These are phyloP conservation scores for Sus cebifrons DNA, from an alignment of 2,797 vertebrate species.

Conservation along the genomic window DNA sequence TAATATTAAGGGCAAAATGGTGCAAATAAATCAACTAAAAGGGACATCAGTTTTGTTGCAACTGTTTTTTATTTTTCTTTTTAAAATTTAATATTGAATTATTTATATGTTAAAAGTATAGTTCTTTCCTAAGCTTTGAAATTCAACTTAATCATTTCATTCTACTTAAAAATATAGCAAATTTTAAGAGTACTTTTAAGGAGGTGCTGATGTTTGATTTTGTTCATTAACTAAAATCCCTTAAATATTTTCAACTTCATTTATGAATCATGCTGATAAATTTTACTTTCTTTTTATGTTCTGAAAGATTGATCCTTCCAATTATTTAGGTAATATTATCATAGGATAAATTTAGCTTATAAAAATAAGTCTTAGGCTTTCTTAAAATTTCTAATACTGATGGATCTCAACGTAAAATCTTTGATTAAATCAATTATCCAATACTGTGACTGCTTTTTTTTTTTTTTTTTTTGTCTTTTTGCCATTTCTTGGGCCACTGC, in stretches of 20 bases:
- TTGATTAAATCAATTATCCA: background rate
- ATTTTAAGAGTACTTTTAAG: constrained; percentile 50
- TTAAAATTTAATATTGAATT: background rate
- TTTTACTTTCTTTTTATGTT: background rate
- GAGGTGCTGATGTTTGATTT: constrained; percentile 4
- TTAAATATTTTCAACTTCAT: constrained; percentile 1
- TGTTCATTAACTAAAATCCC: background rate
- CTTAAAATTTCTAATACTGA: background rate
- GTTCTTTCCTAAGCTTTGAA: constrained; percentile 42
- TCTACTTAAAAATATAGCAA: background rate
- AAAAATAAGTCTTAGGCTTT: background rate
- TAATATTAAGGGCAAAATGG: background rate
- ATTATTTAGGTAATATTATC: background rate
- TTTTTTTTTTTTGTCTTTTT: background rate
- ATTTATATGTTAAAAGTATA: background rate
- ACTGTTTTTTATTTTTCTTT: background rate
- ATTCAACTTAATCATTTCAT: constrained; percentile 42
- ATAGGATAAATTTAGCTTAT: constrained; percentile 13
- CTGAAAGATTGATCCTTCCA: background rate
- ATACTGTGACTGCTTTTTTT: background rate
- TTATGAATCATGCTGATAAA: background rate
- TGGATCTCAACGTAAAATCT: constrained; percentile 29
- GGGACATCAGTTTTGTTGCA: background rate
- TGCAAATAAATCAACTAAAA: constrained; percentile 25
- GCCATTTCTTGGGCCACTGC: no score